Base-by-base conservation (phyloP, 2,113 vertebrate genomes). In the Ovis canadensis region DNA sequence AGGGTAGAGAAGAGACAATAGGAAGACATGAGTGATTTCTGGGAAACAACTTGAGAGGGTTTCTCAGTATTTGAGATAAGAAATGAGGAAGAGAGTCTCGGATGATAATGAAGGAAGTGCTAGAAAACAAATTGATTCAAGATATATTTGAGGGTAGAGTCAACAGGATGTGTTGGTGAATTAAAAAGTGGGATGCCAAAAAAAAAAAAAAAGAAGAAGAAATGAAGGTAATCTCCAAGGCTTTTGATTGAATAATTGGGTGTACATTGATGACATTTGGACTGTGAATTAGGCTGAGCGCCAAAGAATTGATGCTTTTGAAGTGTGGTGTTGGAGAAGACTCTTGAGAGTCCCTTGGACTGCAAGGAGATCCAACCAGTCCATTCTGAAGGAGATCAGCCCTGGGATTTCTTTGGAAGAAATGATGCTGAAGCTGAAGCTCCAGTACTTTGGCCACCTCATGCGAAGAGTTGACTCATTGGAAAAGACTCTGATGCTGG, bases 91-190 rank as follows among this genome's bases (percentile, higher is more conserved):
- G 7, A 86, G 7, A 84, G 52, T 40, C 2, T 16, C 78, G 29
- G 7, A 7, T 67, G 16, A 5, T 8, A n/a, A 36, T 4, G 6
- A n/a, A 64, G 43, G 3, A 59, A 36, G 4, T 48, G 0, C 7
- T 60, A 15, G 19, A 31, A 90, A 57, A 19, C 15, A 16, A 71
- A 27, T 16, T 40, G 36, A 36, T 13, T 91, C 17, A 48, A 57
- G 43, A 29, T n/a, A 7, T 48, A 14, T 62, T 88, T 78, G 25
- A 64, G 3, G 25, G 3, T 29, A 59, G 6, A 48, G 21, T 40
- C 52, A 89, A n/a, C 6, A 77, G 54, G 74, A 94, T 43, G 29
- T 57, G 25, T 21, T 33, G 21, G 17, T 50, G 6, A 19, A 31
- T 33, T 43, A 12, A 40, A 64, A 83, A 71, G 48, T 83, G 55